Evolutionary conservation across 2,113 vertebrate genomes (phyloP).

Genomic region (Peromyscus maniculatus): DNA sequence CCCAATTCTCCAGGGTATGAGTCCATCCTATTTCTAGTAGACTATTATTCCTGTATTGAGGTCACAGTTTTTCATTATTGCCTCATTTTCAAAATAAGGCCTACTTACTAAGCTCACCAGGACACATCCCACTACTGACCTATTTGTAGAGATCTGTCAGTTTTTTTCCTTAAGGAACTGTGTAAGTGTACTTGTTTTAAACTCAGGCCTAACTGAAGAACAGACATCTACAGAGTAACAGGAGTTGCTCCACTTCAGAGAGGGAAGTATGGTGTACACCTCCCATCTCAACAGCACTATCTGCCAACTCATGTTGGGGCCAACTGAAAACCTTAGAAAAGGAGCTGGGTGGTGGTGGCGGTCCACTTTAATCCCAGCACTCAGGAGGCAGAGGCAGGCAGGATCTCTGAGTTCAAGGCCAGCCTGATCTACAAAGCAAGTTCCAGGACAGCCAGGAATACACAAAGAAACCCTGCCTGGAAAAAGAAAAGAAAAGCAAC

Average conservation of each 20-base stretch:
- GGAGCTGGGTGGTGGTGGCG: not conserved
- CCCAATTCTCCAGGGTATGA: constrained; percentile 69
- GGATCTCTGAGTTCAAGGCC: not conserved
- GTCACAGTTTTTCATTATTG: constrained; percentile 80
- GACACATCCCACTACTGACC: constrained; percentile 55
- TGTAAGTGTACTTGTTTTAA: constrained; percentile 36
- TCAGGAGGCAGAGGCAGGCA: not conserved
- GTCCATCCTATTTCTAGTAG: constrained; percentile 69
- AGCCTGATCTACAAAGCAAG: not conserved
- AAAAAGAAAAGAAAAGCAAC: not conserved
- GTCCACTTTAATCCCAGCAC: not conserved
- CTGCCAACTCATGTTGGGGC: not conserved
- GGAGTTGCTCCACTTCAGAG: not conserved
- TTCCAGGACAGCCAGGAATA: not conserved
- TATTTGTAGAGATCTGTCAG: constrained; percentile 48
- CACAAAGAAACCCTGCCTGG: not conserved
- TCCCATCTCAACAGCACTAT: not conserved
- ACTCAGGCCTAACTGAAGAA: constrained; percentile 43
- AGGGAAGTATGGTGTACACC: not conserved
- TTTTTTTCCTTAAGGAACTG: constrained; percentile 46
- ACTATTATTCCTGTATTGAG: constrained; percentile 70
- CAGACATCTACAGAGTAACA: not conserved
- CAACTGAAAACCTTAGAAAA: not conserved
- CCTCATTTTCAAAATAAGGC: constrained; percentile 76
- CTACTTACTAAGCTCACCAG: constrained; percentile 67